Evolutionary conservation across 1,140 invertebrate species (phyloP).

Genomic region (Nephila pilipes): DNA sequence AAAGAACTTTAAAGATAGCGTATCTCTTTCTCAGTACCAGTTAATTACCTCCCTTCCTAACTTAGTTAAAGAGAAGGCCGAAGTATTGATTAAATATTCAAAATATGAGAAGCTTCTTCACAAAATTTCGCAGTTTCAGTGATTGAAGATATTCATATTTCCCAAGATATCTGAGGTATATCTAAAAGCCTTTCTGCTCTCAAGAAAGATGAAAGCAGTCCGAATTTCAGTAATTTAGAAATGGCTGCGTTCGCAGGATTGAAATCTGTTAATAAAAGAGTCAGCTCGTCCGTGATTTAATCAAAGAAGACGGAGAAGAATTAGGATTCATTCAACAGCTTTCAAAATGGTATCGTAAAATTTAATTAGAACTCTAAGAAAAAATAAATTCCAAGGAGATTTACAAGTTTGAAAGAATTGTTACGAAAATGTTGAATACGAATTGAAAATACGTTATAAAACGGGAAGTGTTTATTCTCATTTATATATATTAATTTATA

Average conservation of each 20-base stretch:
- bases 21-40: neutral
- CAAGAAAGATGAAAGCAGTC: neutral
- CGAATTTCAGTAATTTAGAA: neutral
- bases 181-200: neutral
- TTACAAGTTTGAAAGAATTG: too few species aligned
- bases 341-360: too few species aligned
- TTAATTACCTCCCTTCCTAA: neutral
- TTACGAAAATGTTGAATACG: too few species aligned
- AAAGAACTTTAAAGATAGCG: neutral
- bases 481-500: too few species aligned
- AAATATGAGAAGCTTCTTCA: neutral
- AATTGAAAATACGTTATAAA: too few species aligned
- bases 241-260: neutral
- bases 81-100: constrained; percentile 6
- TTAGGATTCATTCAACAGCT: neutral
- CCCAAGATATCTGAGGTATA: neutral
- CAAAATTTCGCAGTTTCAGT: neutral
- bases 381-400: too few species aligned
- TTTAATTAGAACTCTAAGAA: too few species aligned
- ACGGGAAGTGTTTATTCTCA: too few species aligned
- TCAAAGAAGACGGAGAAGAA: neutral
- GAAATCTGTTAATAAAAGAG: neutral
- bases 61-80: neutral
- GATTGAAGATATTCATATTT: neutral
- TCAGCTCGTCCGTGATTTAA: neutral